Percentiles rank a stretch among this genome's conserved stretches.
These are phyloP conservation scores for Malachius bipustulatus DNA, from an alignment of 2,888 invertebrate species.

Conservation along the genomic window DNA sequence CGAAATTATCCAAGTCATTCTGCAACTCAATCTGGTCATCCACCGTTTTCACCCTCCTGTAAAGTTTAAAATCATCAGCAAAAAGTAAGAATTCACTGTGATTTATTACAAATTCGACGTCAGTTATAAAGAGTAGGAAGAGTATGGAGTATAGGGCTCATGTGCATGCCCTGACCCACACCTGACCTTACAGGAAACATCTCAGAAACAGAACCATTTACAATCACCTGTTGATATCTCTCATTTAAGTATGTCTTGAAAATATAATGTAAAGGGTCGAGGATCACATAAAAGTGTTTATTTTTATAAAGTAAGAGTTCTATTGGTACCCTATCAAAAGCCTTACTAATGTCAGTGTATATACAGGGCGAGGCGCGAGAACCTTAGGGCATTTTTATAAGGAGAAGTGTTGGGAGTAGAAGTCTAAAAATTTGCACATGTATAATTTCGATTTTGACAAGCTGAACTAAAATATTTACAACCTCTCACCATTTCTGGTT, in stretches of 20 bases:
- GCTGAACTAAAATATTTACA: too few relatives aligned
- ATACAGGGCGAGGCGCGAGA: too few relatives aligned
- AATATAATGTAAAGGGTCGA: neutral
- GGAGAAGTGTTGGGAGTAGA: too few relatives aligned
- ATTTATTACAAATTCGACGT: neutral
- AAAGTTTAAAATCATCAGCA: slow-evolving; percentile 10
- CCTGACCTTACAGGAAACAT: slow-evolving; percentile 3
- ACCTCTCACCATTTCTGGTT: too few relatives aligned
- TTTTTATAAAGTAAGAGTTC: neutral
- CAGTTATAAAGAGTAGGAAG: slow-evolving; percentile 9
- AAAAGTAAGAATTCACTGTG: too few relatives aligned
- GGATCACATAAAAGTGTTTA: neutral
- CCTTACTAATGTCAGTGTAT: too few relatives aligned
- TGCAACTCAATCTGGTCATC: slow-evolving; percentile 1
- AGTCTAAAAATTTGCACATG: too few relatives aligned
- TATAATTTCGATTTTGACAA: too few relatives aligned
- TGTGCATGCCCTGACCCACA: slow-evolving; percentile 2
- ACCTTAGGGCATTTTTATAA: too few relatives aligned
- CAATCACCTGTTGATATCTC: slow-evolving; percentile 5
- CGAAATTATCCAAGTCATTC: slow-evolving; percentile 4
- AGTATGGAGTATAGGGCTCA: slow-evolving; percentile 7
- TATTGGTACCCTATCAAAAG: too few relatives aligned
- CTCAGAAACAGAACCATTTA: neutral
- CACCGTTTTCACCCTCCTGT: neutral
- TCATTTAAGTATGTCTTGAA: slow-evolving; percentile 1